Evolutionary conservation across 1,140 invertebrate genomes (phyloP).

Genomic region (Leptopilina boulardi): DNA sequence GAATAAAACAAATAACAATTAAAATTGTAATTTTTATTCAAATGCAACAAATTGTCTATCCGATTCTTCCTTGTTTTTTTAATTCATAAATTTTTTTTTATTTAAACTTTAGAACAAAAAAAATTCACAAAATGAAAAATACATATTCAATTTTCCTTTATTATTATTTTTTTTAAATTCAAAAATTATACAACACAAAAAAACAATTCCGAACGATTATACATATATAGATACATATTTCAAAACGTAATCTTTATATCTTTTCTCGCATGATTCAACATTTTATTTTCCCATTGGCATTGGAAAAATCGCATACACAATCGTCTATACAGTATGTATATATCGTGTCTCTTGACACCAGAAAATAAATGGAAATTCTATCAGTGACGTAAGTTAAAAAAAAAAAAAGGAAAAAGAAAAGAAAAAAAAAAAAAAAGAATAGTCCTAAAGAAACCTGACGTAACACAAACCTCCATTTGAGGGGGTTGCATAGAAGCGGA

Average conservation of each 20-base stretch:
- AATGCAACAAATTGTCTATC: no score
- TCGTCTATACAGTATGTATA: no score
- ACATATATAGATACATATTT: not conserved
- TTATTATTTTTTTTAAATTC: no score
- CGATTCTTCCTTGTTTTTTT: no score
- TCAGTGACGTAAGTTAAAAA: not conserved
- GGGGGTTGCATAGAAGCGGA: not conserved
- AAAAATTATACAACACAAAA: no score
- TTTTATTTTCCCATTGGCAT: not conserved
- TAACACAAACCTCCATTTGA: not conserved
- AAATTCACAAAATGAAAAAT: no score
- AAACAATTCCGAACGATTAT: no score
- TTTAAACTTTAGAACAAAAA: no score
- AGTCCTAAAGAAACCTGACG: not conserved
- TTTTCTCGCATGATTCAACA: slow-evolving; percentile 12
- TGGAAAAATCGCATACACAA: not conserved
- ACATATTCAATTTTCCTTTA: no score
- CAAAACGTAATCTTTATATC: not conserved
- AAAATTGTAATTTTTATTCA: no score
- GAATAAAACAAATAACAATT: no score
- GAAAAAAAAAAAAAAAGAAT: not conserved
- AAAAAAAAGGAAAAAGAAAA: not conserved
- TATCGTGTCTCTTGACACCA: not conserved
- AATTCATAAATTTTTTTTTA: no score
- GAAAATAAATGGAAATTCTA: slow-evolving; percentile 10